phyloP scores from a whole-genome alignment of 2,113 vertebrate genomes.

The Microtus pennsylvanicus region DNA sequence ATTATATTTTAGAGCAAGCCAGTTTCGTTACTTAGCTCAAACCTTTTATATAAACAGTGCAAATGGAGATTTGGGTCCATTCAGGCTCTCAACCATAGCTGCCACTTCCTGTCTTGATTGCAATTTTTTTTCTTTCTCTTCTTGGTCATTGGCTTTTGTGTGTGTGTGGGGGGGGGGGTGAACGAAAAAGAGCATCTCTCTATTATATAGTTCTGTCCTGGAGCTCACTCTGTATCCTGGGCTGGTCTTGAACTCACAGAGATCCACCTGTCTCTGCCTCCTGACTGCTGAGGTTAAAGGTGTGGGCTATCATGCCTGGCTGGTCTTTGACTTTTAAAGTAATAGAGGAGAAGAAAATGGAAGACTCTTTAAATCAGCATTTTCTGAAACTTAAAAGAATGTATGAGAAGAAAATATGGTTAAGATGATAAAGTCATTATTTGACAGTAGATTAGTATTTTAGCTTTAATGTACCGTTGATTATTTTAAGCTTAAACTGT shows the following conservation, averaged over 20 bases:
- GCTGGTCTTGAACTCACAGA: not conserved
- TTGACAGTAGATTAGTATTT: not conserved
- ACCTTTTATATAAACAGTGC: not conserved
- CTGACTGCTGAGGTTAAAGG: not conserved
- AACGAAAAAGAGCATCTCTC: not conserved
- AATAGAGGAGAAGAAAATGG: not conserved
- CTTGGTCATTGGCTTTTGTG: not conserved
- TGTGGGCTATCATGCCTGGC: not conserved
- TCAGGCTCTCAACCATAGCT: not conserved
- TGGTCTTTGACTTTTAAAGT: not conserved
- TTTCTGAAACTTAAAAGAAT: not conserved
- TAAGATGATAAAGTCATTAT: slow-evolving; percentile 43
- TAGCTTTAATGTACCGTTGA: not conserved
- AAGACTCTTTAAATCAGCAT: not conserved
- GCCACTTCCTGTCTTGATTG: not conserved
- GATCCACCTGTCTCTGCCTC: not conserved
- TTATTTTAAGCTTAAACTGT: slow-evolving; percentile 17
- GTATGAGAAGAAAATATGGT: slow-evolving; percentile 8
- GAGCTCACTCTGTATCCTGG: not conserved
- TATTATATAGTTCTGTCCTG: not conserved
- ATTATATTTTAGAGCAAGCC: not conserved
- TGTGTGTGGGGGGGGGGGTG: too few relatives aligned
- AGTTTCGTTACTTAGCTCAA: slow-evolving; percentile 20
- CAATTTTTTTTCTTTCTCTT: not conserved
- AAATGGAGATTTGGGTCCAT: not conserved